phyloP scores from a whole-genome alignment of 1,140 invertebrate species.

The Arion vulgaris region DNA sequence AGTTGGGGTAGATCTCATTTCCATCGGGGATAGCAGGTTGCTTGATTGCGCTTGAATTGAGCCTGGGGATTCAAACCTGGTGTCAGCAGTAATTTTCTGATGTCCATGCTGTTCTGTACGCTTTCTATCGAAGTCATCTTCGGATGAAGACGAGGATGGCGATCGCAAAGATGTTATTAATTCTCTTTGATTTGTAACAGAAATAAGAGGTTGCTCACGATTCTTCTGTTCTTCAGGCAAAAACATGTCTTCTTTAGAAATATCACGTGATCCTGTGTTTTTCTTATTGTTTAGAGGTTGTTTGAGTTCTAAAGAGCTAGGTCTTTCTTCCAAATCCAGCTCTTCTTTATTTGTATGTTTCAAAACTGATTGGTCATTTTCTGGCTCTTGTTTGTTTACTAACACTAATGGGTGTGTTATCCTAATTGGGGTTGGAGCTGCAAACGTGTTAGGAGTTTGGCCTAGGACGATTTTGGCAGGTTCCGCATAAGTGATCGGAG shows the following conservation, averaged over 20 bases:
- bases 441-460: no score
- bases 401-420: no score
- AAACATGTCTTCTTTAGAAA: no score
- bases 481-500: no score
- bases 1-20: not conserved
- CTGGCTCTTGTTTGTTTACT: no score
- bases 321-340: not conserved
- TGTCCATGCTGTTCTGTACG: no score
- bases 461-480: no score
- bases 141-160: conserved; percentile 25
- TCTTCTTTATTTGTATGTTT: not conserved
- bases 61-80: conserved; percentile 30
- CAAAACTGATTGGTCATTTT: no score
- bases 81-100: not conserved
- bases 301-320: not conserved
- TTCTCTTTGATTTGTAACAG: conserved; percentile 3
- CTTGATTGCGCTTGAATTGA: not conserved
- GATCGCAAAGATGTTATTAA: conserved; percentile 11
- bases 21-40: not conserved
- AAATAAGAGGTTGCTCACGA: not conserved
- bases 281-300: no score
- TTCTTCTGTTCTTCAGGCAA: not conserved
- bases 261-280: no score
- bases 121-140: not conserved
- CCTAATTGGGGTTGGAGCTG: no score